These are phyloP conservation scores for Agonopterix arenella DNA, from an alignment of 2,888 invertebrate species.

Conservation along the genomic window DNA sequence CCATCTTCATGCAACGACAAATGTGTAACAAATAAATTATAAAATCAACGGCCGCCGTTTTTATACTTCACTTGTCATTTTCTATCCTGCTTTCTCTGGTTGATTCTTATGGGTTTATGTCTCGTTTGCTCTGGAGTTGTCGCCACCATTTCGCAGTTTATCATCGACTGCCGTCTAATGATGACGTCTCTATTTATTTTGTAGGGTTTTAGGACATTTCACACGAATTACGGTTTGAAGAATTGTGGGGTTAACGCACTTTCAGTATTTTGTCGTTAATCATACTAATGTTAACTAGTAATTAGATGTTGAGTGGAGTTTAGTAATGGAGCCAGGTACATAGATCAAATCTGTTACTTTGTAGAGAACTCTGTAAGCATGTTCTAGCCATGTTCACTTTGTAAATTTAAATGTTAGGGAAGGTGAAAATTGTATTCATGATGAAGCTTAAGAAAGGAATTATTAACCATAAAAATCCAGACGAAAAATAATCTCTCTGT, in stretches of 20 bases:
- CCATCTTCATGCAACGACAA: constrained; percentile 76
- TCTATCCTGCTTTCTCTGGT: constrained; percentile 34
- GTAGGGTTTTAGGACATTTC: constrained; percentile 48
- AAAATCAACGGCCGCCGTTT: constrained; percentile 70
- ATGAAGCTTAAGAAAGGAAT: too few relatives aligned
- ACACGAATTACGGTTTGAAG: constrained; percentile 51
- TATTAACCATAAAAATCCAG: too few relatives aligned
- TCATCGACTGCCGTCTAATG: constrained; percentile 61
- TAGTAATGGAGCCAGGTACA: too few relatives aligned
- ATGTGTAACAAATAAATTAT: constrained; percentile 77
- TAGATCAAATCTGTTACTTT: too few relatives aligned
- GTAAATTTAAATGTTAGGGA: too few relatives aligned
- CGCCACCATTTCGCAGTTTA: constrained; percentile 53
- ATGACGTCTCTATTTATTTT: constrained; percentile 64
- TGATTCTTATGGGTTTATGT: constrained; percentile 25
- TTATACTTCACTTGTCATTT: constrained; percentile 54
- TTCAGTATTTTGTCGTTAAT: constrained; percentile 7
- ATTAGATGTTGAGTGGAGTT: background rate
- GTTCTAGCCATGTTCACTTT: too few relatives aligned
- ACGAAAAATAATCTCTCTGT: too few relatives aligned
- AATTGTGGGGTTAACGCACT: constrained; percentile 44
- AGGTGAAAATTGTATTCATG: too few relatives aligned
- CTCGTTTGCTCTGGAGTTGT: constrained; percentile 47
- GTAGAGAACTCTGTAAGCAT: too few relatives aligned
- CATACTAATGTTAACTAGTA: constrained; percentile 1